A percentile compares a stretch with the other conserved stretches of the same genome.
phyloP scores from a whole-genome alignment of 2,888 invertebrate species.

The Therioaphis trifolii region DNA sequence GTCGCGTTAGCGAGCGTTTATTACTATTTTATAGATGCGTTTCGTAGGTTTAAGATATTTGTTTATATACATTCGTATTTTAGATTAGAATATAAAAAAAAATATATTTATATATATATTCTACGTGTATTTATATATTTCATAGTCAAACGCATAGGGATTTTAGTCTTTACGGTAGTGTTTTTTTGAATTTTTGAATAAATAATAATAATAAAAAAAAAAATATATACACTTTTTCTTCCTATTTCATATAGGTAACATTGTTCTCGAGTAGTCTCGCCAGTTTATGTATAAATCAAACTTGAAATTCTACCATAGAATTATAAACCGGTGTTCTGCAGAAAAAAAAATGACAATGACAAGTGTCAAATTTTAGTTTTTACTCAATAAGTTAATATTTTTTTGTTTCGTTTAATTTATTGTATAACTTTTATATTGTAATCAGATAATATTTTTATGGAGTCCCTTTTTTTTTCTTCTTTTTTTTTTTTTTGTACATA shows the following conservation, averaged over 20 bases:
- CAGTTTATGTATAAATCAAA: conserved; percentile 43
- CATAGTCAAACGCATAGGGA: neutral
- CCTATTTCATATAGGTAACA: conserved; percentile 3
- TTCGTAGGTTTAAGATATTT: neutral
- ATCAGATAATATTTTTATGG: conserved; percentile 54
- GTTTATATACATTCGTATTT: neutral
- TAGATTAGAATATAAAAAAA: neutral
- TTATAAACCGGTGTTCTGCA: conserved; percentile 46
- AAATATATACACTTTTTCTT: conserved; percentile 25
- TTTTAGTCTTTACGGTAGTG: neutral
- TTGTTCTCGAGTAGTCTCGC: conserved; percentile 49
- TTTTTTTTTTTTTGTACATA: conserved; percentile 35
- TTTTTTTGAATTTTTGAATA: conserved; percentile 14
- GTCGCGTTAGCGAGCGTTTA: neutral
- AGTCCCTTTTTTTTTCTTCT: no score
- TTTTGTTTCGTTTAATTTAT: conserved; percentile 34
- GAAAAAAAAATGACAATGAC: conserved; percentile 31
- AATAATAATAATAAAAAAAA: conserved; percentile 17
- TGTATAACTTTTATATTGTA: conserved; percentile 37
- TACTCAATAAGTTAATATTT: conserved; percentile 39
- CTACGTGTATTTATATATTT: no score
- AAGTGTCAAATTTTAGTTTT: conserved; percentile 42
- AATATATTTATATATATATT: neutral
- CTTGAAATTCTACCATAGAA: conserved; percentile 1
- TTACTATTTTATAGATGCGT: conserved; percentile 34